phyloP scores from a whole-genome alignment of 2,113 vertebrate genomes.

The Salvelinus fontinalis region DNA sequence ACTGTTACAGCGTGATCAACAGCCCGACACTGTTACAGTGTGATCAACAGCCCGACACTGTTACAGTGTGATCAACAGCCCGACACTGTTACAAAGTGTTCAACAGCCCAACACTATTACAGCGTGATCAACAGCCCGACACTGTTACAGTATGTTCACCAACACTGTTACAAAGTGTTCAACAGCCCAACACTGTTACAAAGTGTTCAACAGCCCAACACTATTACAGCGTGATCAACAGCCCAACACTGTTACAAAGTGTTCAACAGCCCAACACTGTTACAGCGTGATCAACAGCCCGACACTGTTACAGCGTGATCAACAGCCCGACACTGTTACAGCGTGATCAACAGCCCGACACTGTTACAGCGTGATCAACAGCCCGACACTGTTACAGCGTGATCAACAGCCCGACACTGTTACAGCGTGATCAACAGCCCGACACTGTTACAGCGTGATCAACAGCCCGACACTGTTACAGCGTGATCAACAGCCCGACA shows the following conservation, averaged over 20 bases:
- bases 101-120: not conserved
- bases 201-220: conserved; percentile 46
- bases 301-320: conserved; percentile 45
- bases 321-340: not conserved
- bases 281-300: conserved; percentile 51
- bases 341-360: conserved; percentile 46
- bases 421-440: conserved; percentile 45
- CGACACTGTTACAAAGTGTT: not conserved
- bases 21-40: conserved; percentile 43
- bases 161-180: conserved; percentile 44
- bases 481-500: not conserved
- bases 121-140: conserved; percentile 44
- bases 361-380: not conserved
- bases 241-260: too few relatives aligned
- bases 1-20: conserved; percentile 44
- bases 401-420: not conserved
- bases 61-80: conserved; percentile 46
- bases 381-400: conserved; percentile 43
- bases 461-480: not conserved
- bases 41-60: not conserved
- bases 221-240: not conserved
- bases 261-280: too few relatives aligned
- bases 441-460: conserved; percentile 44
- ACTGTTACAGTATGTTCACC: too few relatives aligned
- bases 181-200: not conserved